phyloP scores from a whole-genome alignment of 2,797 vertebrate genomes.

The Pygocentrus nattereri region DNA sequence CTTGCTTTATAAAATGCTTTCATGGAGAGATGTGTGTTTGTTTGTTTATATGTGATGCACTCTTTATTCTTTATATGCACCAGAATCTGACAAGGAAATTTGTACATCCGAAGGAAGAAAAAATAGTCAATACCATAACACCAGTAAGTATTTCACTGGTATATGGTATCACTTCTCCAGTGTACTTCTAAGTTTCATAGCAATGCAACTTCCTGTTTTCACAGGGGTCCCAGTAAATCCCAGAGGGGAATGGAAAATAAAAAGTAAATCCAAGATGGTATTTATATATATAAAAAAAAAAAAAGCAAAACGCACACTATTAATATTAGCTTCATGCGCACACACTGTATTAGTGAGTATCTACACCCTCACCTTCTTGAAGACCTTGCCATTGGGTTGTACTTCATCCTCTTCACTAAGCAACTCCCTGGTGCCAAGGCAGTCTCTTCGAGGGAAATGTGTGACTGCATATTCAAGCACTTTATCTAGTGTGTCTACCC shows the following conservation, averaged over 20 bases:
- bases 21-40: no score
- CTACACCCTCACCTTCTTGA: conserved; percentile 90
- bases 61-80: no score
- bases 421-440: conserved; percentile 92
- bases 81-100: no score
- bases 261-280: not conserved
- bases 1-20: no score
- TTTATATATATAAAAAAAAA: not conserved
- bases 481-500: conserved; percentile 92
- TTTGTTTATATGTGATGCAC: no score
- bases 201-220: conserved; percentile 3
- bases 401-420: conserved; percentile 96
- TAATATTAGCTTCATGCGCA: not conserved
- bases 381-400: conserved; percentile 95
- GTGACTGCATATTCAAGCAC: conserved; percentile 89
- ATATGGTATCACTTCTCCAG: not conserved
- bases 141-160: not conserved
- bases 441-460: conserved; percentile 86
- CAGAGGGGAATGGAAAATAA: not conserved
- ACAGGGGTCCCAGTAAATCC: not conserved
- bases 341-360: not conserved
- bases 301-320: no score
- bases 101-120: no score
- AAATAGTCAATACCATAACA: no score
- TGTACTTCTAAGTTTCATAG: not conserved